Conservation (phyloP, 1,140 invertebrate species). For the Drosophila malerkotliana region DNA sequence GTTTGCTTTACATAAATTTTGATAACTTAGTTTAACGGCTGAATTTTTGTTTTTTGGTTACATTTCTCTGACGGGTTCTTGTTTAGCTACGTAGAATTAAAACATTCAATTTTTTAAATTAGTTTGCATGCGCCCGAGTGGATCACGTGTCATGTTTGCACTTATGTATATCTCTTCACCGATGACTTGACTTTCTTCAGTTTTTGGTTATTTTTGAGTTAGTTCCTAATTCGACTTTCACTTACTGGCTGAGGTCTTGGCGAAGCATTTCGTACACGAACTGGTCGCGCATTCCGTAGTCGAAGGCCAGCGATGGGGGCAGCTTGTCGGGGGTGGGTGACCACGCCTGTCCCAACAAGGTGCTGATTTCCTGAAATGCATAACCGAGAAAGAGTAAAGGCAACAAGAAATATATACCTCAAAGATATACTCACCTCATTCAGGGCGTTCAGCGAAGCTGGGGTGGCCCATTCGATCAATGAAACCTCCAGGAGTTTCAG, state of each 20-base stretch:
- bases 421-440: slow-evolving; percentile 77
- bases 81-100: slow-evolving; percentile 57
- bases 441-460: slow-evolving; percentile 46
- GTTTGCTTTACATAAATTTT: slow-evolving; percentile 55
- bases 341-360: slow-evolving; percentile 84
- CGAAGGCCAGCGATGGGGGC: slow-evolving; percentile 80
- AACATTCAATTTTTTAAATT: slow-evolving; percentile 47
- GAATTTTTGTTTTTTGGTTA: slow-evolving; percentile 32
- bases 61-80: slow-evolving; percentile 27
- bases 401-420: background rate
- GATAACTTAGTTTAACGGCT: slow-evolving; percentile 55
- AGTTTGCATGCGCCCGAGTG: slow-evolving; percentile 64
- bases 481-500: slow-evolving; percentile 88
- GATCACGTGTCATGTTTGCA: slow-evolving; percentile 72
- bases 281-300: slow-evolving; percentile 73
- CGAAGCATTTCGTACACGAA: slow-evolving; percentile 78
- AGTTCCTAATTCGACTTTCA: slow-evolving; percentile 25
- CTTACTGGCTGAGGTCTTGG: slow-evolving; percentile 67
- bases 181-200: slow-evolving; percentile 43
- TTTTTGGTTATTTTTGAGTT: slow-evolving; percentile 56
- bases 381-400: background rate
- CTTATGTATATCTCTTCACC: slow-evolving; percentile 21
- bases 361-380: slow-evolving; percentile 83
- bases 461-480: slow-evolving; percentile 84
- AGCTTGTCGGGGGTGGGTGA: slow-evolving; percentile 78